Conservation (phyloP, 2,113 vertebrate genomes). For the Piliocolobus tephrosceles region DNA sequence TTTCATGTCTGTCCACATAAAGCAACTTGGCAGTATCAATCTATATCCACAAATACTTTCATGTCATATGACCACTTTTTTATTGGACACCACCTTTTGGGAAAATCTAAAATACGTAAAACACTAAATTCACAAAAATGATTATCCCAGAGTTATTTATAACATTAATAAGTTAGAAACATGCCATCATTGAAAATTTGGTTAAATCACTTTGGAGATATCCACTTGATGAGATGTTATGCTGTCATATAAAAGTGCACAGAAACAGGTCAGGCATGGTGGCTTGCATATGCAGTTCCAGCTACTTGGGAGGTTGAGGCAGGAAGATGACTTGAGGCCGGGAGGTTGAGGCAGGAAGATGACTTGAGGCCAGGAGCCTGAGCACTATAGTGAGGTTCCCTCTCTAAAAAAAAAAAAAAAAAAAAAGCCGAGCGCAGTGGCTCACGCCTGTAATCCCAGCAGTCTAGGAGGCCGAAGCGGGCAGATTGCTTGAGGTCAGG, state of each 20-base stretch:
- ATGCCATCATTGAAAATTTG: background rate
- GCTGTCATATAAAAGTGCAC: background rate
- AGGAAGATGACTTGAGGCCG: too few species aligned
- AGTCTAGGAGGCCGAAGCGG: too few species aligned
- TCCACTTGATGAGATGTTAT: background rate
- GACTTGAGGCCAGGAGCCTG: too few species aligned
- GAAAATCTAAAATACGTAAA: background rate
- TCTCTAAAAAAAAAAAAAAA: too few species aligned
- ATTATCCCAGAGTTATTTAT: slow-evolving; percentile 5
- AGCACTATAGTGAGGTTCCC: too few species aligned
- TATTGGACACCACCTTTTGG: background rate
- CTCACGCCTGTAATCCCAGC: too few species aligned
- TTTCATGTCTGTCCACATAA: background rate
- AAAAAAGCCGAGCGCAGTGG: too few species aligned
- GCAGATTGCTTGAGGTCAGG: too few species aligned
- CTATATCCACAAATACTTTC: background rate
- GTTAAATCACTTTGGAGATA: background rate
- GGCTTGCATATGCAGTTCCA: too few species aligned
- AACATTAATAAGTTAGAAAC: background rate
- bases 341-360: too few species aligned
- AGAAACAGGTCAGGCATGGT: too few species aligned
- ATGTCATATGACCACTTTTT: background rate
- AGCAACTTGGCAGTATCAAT: background rate
- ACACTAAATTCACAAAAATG: background rate
- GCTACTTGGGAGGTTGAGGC: too few species aligned